Evolutionary conservation across 2,113 vertebrate genomes (phyloP), one percentile per base, ranked within the genome.

Genomic region (Cochlearius cochlearius): DNA sequence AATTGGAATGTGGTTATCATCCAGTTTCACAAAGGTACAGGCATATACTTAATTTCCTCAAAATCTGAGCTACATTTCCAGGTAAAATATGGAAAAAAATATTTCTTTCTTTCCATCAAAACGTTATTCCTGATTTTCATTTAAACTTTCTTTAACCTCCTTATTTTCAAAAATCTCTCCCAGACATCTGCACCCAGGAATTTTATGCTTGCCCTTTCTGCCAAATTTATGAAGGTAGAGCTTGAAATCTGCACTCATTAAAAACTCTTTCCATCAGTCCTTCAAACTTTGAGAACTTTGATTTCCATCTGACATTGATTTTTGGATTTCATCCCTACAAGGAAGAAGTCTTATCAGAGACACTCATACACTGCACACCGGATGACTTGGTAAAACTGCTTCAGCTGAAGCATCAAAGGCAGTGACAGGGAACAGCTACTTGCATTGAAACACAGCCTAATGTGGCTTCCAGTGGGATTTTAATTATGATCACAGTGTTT

Each of bases 231-330:
- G 68, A 96, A 84, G 64, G 77, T 88, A 97, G 95, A 68, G 34
- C 82, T 91, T 96, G 89, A 98, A 97, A 97, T 96, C 90, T 38
- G 2, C 64, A 80, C 68, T 94, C 92, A 96, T 96, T 98, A 97
- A 96, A 93, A 97, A 94, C 75, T 77, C 58, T 79, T 93, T 94
- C 78, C 69, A 97, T 92, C 96, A 98, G 58, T 97, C 85, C 76
- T 58, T 88, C 86, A 97, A 94, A 97, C 56, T 88, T 90, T 66
- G 59, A 94, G 84, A 97, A 89, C 68, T 95, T 95, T 96, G 95
- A 98, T 97, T 98, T 97, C 68, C 81, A 96, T 97, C 94, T 98
- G 95, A 97, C 92, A 96, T 82, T 93, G 95, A 97, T 97, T 97
- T 97, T 96, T 27, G 66, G 89, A 97, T 97, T 98, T 96, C 76